These are phyloP conservation scores for Orthosia incerta DNA, from an alignment of 2,888 invertebrate species.

Conservation along the genomic window DNA sequence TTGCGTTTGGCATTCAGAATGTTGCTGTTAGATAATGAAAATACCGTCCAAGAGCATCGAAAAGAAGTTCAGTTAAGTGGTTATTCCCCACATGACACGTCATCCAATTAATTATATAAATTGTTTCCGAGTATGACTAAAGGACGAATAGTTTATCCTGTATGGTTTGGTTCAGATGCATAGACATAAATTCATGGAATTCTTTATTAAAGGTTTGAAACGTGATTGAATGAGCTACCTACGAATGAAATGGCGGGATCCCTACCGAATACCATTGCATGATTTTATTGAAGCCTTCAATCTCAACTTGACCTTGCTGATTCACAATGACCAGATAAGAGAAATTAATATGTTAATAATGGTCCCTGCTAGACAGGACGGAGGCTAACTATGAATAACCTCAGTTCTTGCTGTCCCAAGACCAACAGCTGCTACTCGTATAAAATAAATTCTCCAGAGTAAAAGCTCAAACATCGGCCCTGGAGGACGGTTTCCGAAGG, in stretches of 20 bases:
- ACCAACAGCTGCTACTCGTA: too few species aligned
- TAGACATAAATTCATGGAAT: neutral
- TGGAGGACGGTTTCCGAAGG: neutral
- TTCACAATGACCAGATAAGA: neutral
- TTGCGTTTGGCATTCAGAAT: conserved; percentile 3
- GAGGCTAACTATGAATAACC: too few species aligned
- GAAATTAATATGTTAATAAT: neutral
- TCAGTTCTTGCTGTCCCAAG: neutral
- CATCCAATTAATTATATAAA: conserved; percentile 29
- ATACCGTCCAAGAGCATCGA: conserved; percentile 1
- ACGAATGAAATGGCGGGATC: too few species aligned
- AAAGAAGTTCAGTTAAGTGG: conserved; percentile 10
- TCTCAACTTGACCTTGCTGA: neutral
- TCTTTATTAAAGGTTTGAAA: neutral
- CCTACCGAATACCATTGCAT: neutral
- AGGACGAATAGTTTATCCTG: conserved; percentile 18
- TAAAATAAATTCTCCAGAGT: neutral
- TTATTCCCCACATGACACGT: conserved; percentile 17
- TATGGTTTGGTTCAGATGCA: conserved; percentile 4
- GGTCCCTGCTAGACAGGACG: neutral
- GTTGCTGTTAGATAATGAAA: neutral
- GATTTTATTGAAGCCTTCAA: neutral
- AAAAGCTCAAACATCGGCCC: neutral
- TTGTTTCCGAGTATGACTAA: conserved; percentile 46
- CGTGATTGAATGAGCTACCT: neutral